Conservation (phyloP, 2,113 vertebrate species). For the Myiozetetes cayanensis region DNA sequence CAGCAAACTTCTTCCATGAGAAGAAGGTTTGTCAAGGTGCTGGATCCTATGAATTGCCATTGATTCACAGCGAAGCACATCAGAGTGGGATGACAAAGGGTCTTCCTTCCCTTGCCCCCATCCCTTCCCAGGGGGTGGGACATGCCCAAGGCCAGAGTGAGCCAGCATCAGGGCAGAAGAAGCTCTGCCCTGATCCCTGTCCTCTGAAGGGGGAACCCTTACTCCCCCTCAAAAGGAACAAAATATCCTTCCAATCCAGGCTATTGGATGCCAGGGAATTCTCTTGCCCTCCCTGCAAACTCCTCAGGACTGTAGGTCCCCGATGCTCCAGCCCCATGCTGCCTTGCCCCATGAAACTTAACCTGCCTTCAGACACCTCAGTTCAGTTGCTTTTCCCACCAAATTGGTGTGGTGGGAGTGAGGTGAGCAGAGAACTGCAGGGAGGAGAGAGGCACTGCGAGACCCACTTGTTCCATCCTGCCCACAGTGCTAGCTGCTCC, state of each 20-base stretch:
- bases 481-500: neutral
- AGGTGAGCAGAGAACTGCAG: neutral
- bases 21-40: neutral
- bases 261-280: neutral
- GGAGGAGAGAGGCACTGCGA: neutral
- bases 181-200: neutral
- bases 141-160: neutral
- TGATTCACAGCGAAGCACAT: neutral
- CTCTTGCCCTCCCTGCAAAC: neutral
- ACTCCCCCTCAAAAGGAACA: neutral
- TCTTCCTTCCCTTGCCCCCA: rapidly evolving
- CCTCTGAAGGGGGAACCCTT: neutral
- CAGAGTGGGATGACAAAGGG: neutral
- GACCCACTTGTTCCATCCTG: neutral
- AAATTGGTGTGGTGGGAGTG: neutral
- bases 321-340: rapidly evolving
- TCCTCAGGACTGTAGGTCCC: neutral
- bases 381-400: neutral
- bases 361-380: neutral
- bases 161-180: rapidly evolving
- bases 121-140: neutral
- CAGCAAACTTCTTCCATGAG: rapidly evolving
- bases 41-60: neutral
- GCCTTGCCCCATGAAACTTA: neutral
- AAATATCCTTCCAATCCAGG: neutral